phyloP scores from a whole-genome alignment of 2,797 vertebrate genomes.

The Oryzias dopingdopingensis region DNA sequence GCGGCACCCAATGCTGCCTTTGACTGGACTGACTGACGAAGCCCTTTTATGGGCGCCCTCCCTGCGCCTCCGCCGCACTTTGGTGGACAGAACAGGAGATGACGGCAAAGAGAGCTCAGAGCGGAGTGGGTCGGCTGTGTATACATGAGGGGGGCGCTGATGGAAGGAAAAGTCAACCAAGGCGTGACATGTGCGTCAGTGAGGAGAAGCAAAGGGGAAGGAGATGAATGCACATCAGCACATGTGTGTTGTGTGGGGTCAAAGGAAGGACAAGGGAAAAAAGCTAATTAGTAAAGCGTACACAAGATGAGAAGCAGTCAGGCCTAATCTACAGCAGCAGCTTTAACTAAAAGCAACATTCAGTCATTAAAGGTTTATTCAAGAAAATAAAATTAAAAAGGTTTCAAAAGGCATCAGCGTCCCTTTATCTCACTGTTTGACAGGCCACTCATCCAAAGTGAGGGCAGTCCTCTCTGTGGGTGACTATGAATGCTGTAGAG shows the following conservation, averaged over 20 bases:
- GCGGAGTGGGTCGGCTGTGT: conserved; percentile 78
- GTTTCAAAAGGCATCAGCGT: conserved; percentile 20
- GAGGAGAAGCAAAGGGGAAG: conserved; percentile 61
- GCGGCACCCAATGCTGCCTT: conserved; percentile 53
- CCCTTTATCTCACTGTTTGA: conserved; percentile 13
- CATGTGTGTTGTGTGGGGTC: conserved; percentile 83
- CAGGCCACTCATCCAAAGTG: conserved; percentile 8
- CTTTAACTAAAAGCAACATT: conserved; percentile 64
- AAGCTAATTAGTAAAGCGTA: conserved; percentile 88
- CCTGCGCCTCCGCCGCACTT: conserved; percentile 87
- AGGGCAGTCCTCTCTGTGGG: conserved; percentile 5
- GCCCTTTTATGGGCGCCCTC: conserved; percentile 75
- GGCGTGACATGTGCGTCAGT: conserved; percentile 60
- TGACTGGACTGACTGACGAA: conserved; percentile 72
- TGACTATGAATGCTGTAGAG: background rate
- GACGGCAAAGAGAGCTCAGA: conserved; percentile 79
- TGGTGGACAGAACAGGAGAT: conserved; percentile 79
- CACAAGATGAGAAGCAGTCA: conserved; percentile 65
- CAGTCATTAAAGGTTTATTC: conserved; percentile 41
- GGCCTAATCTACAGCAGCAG: conserved; percentile 56
- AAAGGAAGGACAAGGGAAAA: conserved; percentile 81
- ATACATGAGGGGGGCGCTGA: conserved; percentile 76
- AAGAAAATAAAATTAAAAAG: conserved; percentile 20
- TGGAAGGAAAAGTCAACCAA: conserved; percentile 46
- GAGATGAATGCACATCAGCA: conserved; percentile 52